These are phyloP conservation scores for Enteromius trimaculatus DNA, from an alignment of 2,797 vertebrate species.

Conservation along the genomic window DNA sequence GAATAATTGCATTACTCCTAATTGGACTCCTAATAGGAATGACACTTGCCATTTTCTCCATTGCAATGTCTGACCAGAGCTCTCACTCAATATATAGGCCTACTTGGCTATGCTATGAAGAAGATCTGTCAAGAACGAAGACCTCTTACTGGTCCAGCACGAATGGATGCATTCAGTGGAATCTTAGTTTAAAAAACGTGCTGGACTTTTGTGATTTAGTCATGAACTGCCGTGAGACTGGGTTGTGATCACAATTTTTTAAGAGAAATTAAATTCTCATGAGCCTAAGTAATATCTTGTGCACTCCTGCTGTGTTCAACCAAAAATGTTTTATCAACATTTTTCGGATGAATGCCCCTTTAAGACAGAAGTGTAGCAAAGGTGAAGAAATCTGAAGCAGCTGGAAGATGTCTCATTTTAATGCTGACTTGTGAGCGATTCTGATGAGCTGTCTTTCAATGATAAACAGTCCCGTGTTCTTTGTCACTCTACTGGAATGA, in stretches of 20 bases:
- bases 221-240: too few species aligned
- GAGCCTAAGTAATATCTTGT: not conserved
- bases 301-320: not conserved
- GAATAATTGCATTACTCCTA: not conserved
- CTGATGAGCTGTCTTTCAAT: conserved; percentile 56
- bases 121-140: not conserved
- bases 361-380: conserved; percentile 39
- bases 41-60: not conserved
- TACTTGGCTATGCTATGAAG: not conserved
- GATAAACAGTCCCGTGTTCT: conserved; percentile 70
- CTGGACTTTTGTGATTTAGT: too few species aligned
- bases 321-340: not conserved
- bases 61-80: not conserved
- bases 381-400: conserved; percentile 65
- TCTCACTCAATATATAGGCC: not conserved
- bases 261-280: not conserved
- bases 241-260: not conserved
- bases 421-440: conserved; percentile 58
- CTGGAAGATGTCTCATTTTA: conserved; percentile 66
- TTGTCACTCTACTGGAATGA: conserved; percentile 78
- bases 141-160: not conserved
- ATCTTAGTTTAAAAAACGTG: too few species aligned
- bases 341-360: not conserved
- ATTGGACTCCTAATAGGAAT: not conserved
- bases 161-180: too few species aligned